Evolutionary conservation across 2,113 vertebrate genomes (phyloP).

Genomic region (Paradoxurus hermaphroditus): DNA sequence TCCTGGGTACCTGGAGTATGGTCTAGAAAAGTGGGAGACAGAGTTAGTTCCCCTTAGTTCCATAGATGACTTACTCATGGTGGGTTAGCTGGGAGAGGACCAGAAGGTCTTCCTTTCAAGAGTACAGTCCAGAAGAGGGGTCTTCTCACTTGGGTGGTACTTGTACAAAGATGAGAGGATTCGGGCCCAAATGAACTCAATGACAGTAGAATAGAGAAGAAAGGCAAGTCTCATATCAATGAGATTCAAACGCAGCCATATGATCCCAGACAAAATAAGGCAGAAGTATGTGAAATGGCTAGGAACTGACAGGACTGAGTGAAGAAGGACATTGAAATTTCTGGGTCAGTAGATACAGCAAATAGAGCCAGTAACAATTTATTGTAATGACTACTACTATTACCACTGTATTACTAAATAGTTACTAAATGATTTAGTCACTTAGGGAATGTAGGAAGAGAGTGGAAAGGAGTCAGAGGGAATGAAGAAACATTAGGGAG

Average conservation of each 20-base stretch:
- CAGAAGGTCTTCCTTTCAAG: neutral
- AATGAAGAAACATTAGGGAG: neutral
- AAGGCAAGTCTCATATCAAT: neutral
- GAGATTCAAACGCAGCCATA: neutral
- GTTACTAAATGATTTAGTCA: neutral
- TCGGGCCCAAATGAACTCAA: neutral
- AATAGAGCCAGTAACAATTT: neutral
- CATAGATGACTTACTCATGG: neutral
- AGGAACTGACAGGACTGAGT: neutral
- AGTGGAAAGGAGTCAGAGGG: neutral
- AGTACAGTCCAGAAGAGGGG: neutral
- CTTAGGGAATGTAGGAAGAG: neutral
- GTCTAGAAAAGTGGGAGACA: neutral
- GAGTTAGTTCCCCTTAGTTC: neutral
- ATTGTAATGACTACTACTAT: neutral
- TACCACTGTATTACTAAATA: neutral
- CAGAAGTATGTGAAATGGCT: neutral
- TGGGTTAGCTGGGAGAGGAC: neutral
- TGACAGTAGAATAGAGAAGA: neutral
- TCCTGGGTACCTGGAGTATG: neutral
- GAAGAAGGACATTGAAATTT: neutral
- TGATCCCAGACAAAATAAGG: neutral
- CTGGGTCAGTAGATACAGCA: neutral
- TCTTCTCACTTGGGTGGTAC: neutral
- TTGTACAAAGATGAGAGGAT: neutral